phyloP scores from a whole-genome alignment of 2,888 invertebrate genomes.

The Diadegma fenestrale region DNA sequence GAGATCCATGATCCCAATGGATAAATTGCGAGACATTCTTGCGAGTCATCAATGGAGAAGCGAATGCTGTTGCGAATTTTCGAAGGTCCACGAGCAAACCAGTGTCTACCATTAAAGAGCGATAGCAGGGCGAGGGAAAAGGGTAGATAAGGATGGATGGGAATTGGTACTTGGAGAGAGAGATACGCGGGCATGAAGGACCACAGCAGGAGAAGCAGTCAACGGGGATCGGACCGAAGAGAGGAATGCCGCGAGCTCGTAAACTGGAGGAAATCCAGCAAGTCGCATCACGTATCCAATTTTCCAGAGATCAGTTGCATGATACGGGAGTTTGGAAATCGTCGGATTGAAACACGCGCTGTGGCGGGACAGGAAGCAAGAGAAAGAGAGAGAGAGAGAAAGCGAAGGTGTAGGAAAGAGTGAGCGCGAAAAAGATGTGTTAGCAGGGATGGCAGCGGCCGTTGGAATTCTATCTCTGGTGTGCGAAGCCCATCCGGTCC shows the following conservation, averaged over 20 bases:
- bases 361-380: neutral
- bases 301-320: constrained; percentile 82
- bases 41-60: neutral
- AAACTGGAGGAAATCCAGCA: constrained; percentile 77
- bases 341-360: constrained; percentile 73
- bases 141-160: constrained; percentile 12
- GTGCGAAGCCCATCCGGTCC: constrained; percentile 20
- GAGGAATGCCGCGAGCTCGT: constrained; percentile 73
- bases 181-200: constrained; percentile 46
- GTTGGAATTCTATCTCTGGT: constrained; percentile 60
- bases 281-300: constrained; percentile 84
- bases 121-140: neutral
- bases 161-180: constrained; percentile 22
- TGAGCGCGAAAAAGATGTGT: neutral
- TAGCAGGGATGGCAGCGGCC: constrained; percentile 30
- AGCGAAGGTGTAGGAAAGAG: neutral
- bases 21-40: neutral
- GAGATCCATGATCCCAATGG: neutral
- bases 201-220: constrained; percentile 69
- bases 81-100: constrained; percentile 7
- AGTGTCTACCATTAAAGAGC: constrained; percentile 13
- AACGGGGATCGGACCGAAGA: constrained; percentile 49
- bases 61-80: neutral
- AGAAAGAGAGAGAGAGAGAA: neutral
- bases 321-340: constrained; percentile 81